A percentile compares a stretch with the other conserved stretches of the same genome.
Evolutionary conservation across 2,888 invertebrate genomes (phyloP).

Genomic region (Achlya flavicornis): DNA sequence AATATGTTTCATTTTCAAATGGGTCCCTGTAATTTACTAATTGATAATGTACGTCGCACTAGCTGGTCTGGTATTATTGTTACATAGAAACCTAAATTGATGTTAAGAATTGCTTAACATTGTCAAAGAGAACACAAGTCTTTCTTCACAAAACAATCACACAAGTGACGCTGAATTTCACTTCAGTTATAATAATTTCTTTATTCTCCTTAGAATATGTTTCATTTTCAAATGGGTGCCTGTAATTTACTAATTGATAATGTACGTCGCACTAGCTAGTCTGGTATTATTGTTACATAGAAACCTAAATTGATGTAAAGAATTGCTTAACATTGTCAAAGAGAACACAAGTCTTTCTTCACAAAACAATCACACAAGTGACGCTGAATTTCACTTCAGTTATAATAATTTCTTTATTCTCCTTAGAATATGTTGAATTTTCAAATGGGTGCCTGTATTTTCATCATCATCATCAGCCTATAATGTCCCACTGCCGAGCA

Average conservation of each 20-base stretch:
- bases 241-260: slow-evolving; percentile 12
- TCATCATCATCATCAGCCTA: no score
- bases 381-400: no score
- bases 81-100: background rate
- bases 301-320: background rate
- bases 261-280: slow-evolving; percentile 6
- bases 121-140: background rate
- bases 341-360: background rate
- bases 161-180: no score
- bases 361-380: background rate
- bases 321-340: background rate
- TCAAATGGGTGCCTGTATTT: no score
- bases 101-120: background rate
- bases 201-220: no score
- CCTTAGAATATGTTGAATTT: no score
- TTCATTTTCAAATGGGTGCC: no score
- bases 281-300: background rate
- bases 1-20: no score
- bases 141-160: background rate
- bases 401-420: no score
- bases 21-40: no score
- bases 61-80: background rate
- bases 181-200: no score
- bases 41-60: slow-evolving; percentile 9
- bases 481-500: no score